Evolutionary conservation across 53 echinoderm and acorn worm genomes (phyloP).

Genomic region (Temnopleurus reevesii): DNA sequence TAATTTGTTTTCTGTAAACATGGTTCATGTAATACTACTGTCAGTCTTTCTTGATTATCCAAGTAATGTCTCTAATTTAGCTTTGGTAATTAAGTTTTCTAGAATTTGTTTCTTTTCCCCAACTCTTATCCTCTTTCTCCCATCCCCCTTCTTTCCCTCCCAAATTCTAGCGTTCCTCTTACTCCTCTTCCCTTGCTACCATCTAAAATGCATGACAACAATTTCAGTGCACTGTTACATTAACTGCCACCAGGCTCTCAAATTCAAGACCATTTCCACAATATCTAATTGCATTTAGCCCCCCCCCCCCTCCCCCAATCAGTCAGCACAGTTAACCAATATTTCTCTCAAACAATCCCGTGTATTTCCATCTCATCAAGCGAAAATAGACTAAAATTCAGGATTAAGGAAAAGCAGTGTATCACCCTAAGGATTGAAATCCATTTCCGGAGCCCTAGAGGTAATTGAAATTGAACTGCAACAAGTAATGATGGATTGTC

Average conservation of each 20-base stretch:
- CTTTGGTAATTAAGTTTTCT: no score
- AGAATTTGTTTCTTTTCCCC: background rate
- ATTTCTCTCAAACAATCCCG: background rate
- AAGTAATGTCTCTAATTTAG: no score
- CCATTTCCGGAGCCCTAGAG: background rate
- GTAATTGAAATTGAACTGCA: conserved; percentile 18
- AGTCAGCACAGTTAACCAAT: background rate
- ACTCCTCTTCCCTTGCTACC: background rate
- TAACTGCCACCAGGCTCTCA: background rate
- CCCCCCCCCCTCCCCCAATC: no score
- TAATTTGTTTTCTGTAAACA: background rate
- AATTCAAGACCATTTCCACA: background rate
- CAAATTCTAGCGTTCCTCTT: background rate
- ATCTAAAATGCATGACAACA: background rate
- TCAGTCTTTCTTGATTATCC: background rate
- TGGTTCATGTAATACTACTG: background rate
- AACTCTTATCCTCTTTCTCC: background rate
- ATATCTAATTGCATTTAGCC: background rate
- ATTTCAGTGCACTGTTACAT: background rate
- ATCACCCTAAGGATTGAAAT: background rate
- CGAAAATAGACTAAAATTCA: background rate
- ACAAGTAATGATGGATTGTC: background rate
- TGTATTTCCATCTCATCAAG: background rate
- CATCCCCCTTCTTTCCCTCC: background rate
- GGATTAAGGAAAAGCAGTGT: background rate